A percentile compares a stretch with the other conserved stretches of the same genome.
phyloP scores from a whole-genome alignment of 2,797 vertebrate species.

The Channallabes apus region DNA sequence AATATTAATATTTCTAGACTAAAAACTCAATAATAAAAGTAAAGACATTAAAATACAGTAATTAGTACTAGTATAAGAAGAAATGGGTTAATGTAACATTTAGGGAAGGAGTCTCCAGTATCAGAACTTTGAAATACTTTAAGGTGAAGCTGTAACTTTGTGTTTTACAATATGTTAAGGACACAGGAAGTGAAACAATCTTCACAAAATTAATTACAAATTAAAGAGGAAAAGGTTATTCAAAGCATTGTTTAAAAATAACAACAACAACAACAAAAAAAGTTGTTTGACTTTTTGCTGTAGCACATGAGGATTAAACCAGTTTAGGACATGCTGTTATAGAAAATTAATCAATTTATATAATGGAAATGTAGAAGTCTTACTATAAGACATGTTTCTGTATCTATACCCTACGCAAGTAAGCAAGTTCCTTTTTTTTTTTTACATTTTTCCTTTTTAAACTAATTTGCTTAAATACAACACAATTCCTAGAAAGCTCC shows the following conservation, averaged over 20 bases:
- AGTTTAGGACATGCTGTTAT: neutral
- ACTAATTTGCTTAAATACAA: neutral
- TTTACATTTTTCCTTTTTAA: neutral
- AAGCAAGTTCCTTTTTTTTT: neutral
- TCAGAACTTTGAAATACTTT: neutral
- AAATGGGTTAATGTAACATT: neutral
- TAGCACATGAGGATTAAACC: neutral
- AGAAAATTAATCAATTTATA: neutral
- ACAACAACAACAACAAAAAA: too few species aligned
- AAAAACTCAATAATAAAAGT: neutral
- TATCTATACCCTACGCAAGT: neutral
- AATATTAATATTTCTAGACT: neutral
- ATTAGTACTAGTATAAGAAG: neutral
- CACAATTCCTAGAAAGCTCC: neutral
- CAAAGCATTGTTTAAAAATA: neutral
- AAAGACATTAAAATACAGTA: neutral
- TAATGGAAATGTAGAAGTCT: neutral
- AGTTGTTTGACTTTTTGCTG: neutral
- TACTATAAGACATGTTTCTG: neutral
- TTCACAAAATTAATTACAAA: neutral
- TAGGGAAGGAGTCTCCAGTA: neutral
- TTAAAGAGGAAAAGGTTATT: neutral
- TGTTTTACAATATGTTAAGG: neutral
- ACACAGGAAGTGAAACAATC: neutral
- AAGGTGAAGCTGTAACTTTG: neutral